phyloP scores from a whole-genome alignment of 2,888 invertebrate species.

The Morpho achilles region DNA sequence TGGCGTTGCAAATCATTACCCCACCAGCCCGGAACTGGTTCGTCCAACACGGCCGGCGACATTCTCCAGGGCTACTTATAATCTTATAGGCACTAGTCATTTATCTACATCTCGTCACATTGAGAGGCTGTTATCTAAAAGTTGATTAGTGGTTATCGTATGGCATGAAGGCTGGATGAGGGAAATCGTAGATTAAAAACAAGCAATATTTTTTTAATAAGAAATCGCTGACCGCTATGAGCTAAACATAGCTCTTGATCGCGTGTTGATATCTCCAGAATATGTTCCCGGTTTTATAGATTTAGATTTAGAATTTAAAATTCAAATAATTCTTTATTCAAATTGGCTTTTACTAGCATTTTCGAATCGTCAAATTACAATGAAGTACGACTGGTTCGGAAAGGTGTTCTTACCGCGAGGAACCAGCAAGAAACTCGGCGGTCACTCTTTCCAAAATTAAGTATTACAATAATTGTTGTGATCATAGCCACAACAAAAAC shows the following conservation, averaged over 20 bases:
- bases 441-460: too few species aligned
- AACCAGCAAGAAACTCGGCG: too few species aligned
- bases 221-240: neutral
- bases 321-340: too few species aligned
- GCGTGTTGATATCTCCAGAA: too few species aligned
- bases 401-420: too few species aligned
- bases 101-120: constrained; percentile 26
- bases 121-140: constrained; percentile 18
- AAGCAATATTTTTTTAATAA: neutral
- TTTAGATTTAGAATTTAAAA: too few species aligned
- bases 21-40: constrained; percentile 30
- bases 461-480: too few species aligned
- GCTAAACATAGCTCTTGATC: too few species aligned
- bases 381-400: too few species aligned
- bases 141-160: constrained; percentile 18
- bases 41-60: constrained; percentile 36
- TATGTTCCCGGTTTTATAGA: neutral
- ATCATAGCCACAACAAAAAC: too few species aligned
- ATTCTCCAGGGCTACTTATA: constrained; percentile 34
- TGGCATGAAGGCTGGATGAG: constrained; percentile 4
- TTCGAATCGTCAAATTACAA: too few species aligned
- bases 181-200: constrained; percentile 3
- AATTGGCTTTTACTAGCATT: too few species aligned
- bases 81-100: constrained; percentile 25
- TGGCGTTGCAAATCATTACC: constrained; percentile 33